Evolutionary conservation across 2,113 vertebrate species (phyloP), one percentile per base, ranked within the genome.

Genomic region (Gracilinanus agilis): DNA sequence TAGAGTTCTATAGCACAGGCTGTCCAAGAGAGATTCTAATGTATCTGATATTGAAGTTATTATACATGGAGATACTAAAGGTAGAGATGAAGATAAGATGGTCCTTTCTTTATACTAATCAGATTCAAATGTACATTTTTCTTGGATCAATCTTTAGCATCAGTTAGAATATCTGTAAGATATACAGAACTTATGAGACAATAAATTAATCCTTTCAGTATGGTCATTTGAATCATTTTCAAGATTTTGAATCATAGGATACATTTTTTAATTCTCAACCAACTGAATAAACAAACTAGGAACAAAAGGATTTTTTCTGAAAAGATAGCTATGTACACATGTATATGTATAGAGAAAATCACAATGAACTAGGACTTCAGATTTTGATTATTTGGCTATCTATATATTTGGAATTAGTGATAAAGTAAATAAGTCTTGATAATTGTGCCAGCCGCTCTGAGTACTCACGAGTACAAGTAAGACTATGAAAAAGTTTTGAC

Each of bases 1-100:
- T 83, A 83, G 75, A 34, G 7, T 34, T 96, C 49, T 44, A 61
- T 94, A 94, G 44, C 53, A 61, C 27, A 94, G 25, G 40, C 24
- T 55, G 90, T 90, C 34, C 75, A 56, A 95, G 25, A 88, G 1
- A 93, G 49, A 90, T 53, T 3, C 25, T 90, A 55, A 83, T 44
- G 40, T 44, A 44, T 56, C 24, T 58, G 94, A 94, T 95, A 56
- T 93, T n/a, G n/a, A 94, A 92, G 94, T 54, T 55, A 61, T 0
- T 83, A n/a, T 2, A 55, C 5, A 53, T 61, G 9, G 1, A 55
- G 6, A 40, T 13, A 58, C 40, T 49, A 61, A 90, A 92, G 12
- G 13, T 75, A 40, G 53, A 89, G 0, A 90, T 89, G 58, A 53
- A 91, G 16, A 53, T 23, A 75, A 53, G 23, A 49, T 9, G 34